phyloP scores from a whole-genome alignment of 2,888 invertebrate genomes.

The Tridacna gigas region DNA sequence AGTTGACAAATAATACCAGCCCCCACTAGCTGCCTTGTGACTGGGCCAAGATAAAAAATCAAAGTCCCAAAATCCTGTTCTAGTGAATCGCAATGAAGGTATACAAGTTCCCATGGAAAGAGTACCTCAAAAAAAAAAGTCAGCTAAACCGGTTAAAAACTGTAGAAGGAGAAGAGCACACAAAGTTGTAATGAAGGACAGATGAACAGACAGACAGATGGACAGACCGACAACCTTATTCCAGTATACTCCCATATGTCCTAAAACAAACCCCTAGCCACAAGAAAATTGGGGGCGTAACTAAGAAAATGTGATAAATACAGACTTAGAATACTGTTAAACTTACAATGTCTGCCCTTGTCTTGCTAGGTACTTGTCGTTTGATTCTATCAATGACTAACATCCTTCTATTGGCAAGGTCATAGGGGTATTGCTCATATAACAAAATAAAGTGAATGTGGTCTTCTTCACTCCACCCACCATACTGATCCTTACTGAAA shows the following conservation, averaged over 20 bases:
- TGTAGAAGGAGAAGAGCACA: no score
- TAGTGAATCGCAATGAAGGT: no score
- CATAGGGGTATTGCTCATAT: constrained; percentile 81
- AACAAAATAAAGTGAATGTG: constrained; percentile 80
- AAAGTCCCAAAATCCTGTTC: no score
- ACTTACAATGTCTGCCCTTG: constrained; percentile 79
- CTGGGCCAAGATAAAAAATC: no score
- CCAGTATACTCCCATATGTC: neutral
- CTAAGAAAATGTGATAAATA: no score
- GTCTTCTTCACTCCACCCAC: constrained; percentile 82
- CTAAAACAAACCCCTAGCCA: neutral
- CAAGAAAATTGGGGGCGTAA: no score
- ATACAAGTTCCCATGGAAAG: no score
- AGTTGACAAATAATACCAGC: no score
- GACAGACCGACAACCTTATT: neutral
- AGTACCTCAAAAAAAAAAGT: no score
- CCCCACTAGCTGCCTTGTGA: no score
- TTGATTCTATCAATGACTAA: constrained; percentile 81
- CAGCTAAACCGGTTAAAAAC: no score
- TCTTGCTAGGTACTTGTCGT: constrained; percentile 79
- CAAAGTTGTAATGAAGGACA: neutral
- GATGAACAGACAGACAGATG: neutral
- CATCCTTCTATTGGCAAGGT: constrained; percentile 79
- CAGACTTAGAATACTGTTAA: neutral
- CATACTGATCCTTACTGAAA: constrained; percentile 73